Evolutionary conservation across 92 coral and sea anemone species (phyloP).

Genomic region (Diadumene lineata): DNA sequence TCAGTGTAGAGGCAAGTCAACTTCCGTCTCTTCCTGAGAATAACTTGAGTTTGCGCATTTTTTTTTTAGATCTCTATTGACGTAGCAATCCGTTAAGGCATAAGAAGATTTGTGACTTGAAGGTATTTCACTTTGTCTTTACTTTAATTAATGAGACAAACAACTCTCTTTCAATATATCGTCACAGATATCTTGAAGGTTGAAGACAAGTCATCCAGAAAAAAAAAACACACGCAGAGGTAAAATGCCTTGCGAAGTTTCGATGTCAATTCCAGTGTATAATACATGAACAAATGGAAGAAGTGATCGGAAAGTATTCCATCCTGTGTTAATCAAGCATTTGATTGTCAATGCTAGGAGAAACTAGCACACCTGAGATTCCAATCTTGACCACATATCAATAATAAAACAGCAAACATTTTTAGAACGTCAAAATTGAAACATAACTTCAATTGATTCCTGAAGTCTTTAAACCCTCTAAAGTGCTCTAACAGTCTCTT

Average conservation of each 20-base stretch:
- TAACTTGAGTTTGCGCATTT: too few species aligned
- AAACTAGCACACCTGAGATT: neutral
- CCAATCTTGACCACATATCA: conserved; percentile 6
- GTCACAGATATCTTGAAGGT: neutral
- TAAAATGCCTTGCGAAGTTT: neutral
- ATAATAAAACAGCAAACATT: neutral
- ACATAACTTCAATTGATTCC: neutral
- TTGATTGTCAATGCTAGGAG: neutral
- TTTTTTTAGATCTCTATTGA: neutral
- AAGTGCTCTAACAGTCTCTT: neutral
- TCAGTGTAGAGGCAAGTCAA: too few species aligned
- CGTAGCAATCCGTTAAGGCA: neutral
- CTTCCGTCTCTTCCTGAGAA: too few species aligned
- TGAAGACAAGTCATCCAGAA: neutral
- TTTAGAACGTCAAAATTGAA: neutral
- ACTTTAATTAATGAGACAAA: neutral
- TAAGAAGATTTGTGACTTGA: neutral
- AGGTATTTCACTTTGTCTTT: neutral
- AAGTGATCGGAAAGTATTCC: conserved; percentile 4
- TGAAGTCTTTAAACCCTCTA: neutral
- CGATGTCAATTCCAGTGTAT: neutral
- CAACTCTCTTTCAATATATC: too few species aligned
- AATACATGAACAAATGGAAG: neutral
- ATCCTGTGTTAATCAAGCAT: neutral
- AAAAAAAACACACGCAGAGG: neutral